Evolutionary conservation across 2,888 invertebrate species (phyloP).

Genomic region (Lottia gigantea): DNA sequence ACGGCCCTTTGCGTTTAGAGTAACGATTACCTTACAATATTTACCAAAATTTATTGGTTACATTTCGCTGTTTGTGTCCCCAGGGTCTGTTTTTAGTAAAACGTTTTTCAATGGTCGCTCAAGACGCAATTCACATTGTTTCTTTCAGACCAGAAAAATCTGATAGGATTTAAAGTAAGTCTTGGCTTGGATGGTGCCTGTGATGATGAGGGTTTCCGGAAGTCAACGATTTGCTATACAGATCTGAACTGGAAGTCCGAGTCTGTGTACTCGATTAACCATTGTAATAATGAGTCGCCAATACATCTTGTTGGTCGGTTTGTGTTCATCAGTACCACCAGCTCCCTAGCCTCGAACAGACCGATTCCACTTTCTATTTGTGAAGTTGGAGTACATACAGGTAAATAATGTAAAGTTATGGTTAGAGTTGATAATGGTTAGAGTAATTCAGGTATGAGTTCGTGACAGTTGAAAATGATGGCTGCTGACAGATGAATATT

Average conservation of each 20-base stretch:
- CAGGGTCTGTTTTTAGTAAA: too few species aligned
- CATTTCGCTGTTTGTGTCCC: too few species aligned
- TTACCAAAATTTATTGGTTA: too few species aligned
- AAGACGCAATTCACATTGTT: background rate
- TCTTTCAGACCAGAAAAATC: background rate
- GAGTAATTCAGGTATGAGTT: too few species aligned
- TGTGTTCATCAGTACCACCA: background rate
- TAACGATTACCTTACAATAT: too few species aligned
- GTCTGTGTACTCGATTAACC: background rate
- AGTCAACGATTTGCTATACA: background rate
- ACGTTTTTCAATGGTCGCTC: too few species aligned
- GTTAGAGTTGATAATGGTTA: too few species aligned
- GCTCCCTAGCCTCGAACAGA: background rate
- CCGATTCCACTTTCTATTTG: background rate
- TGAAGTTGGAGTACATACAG: background rate
- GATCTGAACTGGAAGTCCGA: background rate
- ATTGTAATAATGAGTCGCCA: background rate
- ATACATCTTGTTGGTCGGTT: constrained; percentile 1
- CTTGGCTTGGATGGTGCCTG: background rate
- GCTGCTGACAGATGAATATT: too few species aligned
- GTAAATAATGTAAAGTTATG: too few species aligned
- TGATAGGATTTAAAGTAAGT: background rate
- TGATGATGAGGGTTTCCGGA: background rate
- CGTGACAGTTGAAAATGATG: too few species aligned
- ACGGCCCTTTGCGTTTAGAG: too few species aligned